Base-by-base conservation (phyloP, 2,888 invertebrate species). In the Polyommatus icarus region DNA sequence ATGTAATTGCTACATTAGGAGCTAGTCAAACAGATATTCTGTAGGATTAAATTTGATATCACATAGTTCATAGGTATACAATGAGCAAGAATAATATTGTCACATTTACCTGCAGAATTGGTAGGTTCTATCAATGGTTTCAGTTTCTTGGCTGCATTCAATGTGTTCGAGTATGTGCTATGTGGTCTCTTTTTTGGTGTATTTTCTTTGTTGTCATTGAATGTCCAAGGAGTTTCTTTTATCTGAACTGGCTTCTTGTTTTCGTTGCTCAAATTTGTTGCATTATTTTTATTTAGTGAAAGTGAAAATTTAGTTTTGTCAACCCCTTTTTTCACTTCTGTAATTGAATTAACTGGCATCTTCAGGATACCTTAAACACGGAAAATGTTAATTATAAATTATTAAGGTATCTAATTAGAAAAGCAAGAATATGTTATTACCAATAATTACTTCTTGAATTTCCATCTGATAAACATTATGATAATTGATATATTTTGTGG, bases 261-360 rank as follows among this genome's bases (percentile, higher is more conserved):
- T 85, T 88, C 89, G 87, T 88, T 88, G 85, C 84, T 90, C 84
- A 92, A 85, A 87, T 85, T 85, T 83, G 86, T 83, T 84, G 89
- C 93, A 93, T 93, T 92, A 87, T 92, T 93, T 85, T 87, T 91
- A 82, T 87, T 91, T 82, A 93, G 84, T 81, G 93, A 92, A 79
- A 94, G 86, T 78, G 92, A 90, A 86, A 90, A 89, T 88, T 87
- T 93, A 79, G 90, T 83, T 88, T 89, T 93, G 80, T 89, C 90
- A 82, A 88, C 90, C 88, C 89, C 88, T 90, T 90, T 90, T 89
- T 91, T 93, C 84, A 88, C 89, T 89, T 91, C 89, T 80, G 87
- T 85, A 81, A 89, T 87, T 88, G 90, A 91, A 85, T 93, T 92
- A 90, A 92, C 91, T 92, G 92, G 94, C 94, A 94, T 94, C 93